Conservation (phyloP, 2,888 invertebrate species). For the Caenorhabditis uteleia region DNA sequence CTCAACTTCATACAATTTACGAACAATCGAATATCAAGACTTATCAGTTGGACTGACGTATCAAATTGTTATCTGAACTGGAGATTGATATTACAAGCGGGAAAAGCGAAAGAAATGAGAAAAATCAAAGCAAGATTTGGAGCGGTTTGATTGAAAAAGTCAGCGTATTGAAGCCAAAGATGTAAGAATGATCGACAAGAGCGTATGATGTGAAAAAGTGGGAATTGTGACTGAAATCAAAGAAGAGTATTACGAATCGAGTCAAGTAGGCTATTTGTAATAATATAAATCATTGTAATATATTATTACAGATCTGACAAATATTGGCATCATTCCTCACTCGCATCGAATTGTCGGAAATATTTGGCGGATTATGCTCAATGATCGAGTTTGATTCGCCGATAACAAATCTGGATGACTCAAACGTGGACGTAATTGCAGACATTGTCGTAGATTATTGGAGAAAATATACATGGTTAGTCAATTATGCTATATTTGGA, state of each 20-base stretch:
- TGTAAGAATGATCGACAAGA: not conserved
- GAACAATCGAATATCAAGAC: constrained; percentile 5
- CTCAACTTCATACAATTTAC: constrained; percentile 24
- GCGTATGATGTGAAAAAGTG: not conserved
- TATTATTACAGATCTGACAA: constrained; percentile 59
- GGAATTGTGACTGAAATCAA: constrained; percentile 75
- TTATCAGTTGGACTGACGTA: not conserved
- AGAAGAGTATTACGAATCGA: constrained; percentile 93
- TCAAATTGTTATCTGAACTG: no score
- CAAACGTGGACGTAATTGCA: constrained; percentile 76
- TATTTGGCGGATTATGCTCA: constrained; percentile 92
- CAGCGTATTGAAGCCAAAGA: not conserved
- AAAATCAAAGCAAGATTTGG: no score
- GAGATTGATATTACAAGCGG: not conserved
- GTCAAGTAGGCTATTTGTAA: constrained; percentile 73
- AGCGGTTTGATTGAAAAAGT: no score
- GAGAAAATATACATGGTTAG: no score
- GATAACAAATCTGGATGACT: constrained; percentile 92
- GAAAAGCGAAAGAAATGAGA: no score
- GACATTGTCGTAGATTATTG: no score
- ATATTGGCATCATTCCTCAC: constrained; percentile 91
- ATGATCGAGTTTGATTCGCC: constrained; percentile 96
- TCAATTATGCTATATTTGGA: no score
- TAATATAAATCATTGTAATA: not conserved
- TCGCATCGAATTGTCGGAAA: constrained; percentile 93